These are phyloP conservation scores for Pogonus chalceus DNA, from an alignment of 1,140 invertebrate genomes.

Conservation along the genomic window DNA sequence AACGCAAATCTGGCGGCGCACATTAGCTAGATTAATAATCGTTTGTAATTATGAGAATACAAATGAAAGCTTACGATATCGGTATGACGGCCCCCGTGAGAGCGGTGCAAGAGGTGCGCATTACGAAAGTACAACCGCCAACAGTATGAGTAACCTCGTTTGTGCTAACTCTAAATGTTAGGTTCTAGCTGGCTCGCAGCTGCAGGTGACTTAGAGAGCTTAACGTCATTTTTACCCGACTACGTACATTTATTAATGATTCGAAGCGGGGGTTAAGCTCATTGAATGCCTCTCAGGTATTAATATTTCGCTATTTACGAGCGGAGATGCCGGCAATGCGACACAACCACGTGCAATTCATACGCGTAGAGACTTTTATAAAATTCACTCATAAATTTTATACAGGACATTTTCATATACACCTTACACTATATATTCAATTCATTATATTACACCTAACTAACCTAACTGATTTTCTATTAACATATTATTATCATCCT, in stretches of 20 bases:
- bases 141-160: too few species aligned
- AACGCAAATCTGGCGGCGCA: conserved; percentile 1
- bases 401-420: background rate
- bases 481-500: too few species aligned
- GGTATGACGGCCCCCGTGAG: background rate
- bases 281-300: background rate
- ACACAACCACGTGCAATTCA: background rate
- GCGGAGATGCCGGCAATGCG: too few species aligned
- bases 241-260: conserved; percentile 2
- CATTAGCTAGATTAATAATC: conserved; percentile 7
- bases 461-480: too few species aligned
- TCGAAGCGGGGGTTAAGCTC: background rate
- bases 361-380: background rate
- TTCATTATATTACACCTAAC: too few species aligned
- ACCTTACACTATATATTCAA: too few species aligned
- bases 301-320: conserved; percentile 1
- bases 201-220: conserved; percentile 3
- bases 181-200: background rate
- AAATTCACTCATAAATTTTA: background rate
- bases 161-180: too few species aligned
- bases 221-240: conserved; percentile 4
- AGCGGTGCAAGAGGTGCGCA: too few species aligned
- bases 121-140: too few species aligned
- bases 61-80: conserved; percentile 5
- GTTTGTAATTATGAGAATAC: conserved; percentile 5